A percentile compares a stretch with the other conserved stretches of the same genome.
Evolutionary conservation across 2,888 invertebrate species (phyloP).

Genomic region (Ophion ellenae): DNA sequence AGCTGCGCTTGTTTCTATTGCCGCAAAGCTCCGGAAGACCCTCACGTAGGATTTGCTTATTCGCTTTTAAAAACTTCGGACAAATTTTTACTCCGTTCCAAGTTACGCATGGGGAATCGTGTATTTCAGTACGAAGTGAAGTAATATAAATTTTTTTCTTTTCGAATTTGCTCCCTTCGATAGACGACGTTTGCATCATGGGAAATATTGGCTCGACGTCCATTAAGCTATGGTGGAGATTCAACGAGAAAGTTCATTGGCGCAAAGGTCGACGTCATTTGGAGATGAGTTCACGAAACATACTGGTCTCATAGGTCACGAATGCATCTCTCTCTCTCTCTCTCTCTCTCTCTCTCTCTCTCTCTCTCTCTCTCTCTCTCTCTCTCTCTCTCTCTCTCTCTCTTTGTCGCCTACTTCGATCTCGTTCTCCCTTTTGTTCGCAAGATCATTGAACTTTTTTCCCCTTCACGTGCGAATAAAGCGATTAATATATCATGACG

Average conservation of each 20-base stretch:
- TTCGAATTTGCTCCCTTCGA: not conserved
- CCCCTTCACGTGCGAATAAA: constrained; percentile 12
- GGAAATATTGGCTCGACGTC: not conserved
- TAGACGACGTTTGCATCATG: not conserved
- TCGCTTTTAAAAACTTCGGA: too few species aligned
- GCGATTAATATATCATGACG: constrained; percentile 33
- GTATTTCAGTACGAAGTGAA: too few species aligned
- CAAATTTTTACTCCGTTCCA: too few species aligned
- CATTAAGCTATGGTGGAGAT: not conserved
- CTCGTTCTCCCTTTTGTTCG: constrained; percentile 17
- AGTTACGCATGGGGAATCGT: too few species aligned
- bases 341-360: not conserved
- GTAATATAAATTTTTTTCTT: not conserved
- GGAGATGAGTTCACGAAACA: constrained; percentile 13
- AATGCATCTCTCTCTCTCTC: constrained; percentile 12
- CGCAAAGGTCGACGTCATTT: constrained; percentile 11
- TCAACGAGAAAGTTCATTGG: constrained; percentile 25
- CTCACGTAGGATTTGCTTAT: too few species aligned
- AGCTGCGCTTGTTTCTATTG: constrained; percentile 22
- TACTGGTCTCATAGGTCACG: not conserved
- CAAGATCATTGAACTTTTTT: constrained; percentile 49
- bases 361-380: not conserved
- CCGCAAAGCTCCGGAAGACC: not conserved
- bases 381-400: too few species aligned
- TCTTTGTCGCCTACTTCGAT: not conserved